Evolutionary conservation across 2,113 vertebrate genomes (phyloP).

Genomic region (Pycnonotus jocosus): DNA sequence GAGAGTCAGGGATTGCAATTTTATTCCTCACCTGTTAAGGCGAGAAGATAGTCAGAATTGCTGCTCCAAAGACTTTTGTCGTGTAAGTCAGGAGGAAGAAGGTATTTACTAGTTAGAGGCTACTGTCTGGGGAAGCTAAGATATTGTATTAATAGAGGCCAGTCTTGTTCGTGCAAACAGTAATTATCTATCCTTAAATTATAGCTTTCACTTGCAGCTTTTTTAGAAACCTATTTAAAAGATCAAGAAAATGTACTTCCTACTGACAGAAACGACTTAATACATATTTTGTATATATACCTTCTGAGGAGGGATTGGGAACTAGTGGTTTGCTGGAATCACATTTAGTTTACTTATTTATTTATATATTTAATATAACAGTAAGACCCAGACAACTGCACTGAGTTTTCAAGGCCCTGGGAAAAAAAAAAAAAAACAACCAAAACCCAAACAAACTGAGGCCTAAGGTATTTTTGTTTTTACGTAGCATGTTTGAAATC

Average conservation of each 20-base stretch:
- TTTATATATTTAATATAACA: neutral
- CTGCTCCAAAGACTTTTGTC: neutral
- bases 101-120: neutral
- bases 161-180: constrained; percentile 20
- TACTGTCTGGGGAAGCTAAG: neutral
- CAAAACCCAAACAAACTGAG: neutral
- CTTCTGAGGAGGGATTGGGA: neutral
- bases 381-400: neutral
- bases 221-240: constrained; percentile 23
- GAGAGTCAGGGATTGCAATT: neutral
- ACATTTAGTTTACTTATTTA: neutral
- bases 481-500: neutral
- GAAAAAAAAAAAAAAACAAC: neutral
- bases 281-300: neutral
- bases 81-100: neutral
- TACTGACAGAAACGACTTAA: neutral
- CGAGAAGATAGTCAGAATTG: neutral
- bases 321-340: neutral
- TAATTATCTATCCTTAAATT: constrained; percentile 31
- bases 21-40: constrained; percentile 39
- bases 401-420: neutral
- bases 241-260: neutral
- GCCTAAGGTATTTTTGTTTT: neutral
- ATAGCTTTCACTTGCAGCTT: neutral
- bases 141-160: neutral